Conservation (phyloP, 1,140 invertebrate species). For the Sipha flava region DNA sequence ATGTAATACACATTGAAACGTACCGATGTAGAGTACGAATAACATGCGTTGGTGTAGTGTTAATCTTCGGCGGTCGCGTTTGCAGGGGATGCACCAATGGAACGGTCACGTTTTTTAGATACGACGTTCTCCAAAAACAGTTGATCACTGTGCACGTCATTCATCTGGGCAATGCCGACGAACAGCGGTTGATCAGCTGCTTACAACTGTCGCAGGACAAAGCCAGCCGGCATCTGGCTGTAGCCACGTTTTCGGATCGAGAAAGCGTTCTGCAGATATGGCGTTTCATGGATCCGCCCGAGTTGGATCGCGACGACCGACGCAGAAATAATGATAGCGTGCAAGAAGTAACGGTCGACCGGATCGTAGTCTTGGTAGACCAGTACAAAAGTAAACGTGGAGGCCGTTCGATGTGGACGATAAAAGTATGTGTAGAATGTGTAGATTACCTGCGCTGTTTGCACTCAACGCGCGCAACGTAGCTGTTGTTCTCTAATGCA, state of each 20-base stretch:
- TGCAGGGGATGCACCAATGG: not conserved
- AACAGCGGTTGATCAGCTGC: not conserved
- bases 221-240: not conserved
- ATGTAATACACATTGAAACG: too few relatives aligned
- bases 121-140: not conserved
- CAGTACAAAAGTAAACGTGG: not conserved
- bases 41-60: too few relatives aligned
- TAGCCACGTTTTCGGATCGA: not conserved
- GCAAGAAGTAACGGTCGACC: not conserved
- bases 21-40: too few relatives aligned
- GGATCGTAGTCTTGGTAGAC: not conserved
- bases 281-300: not conserved
- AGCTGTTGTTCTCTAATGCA: too few relatives aligned
- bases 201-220: not conserved
- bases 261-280: not conserved
- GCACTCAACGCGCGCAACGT: too few relatives aligned
- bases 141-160: not conserved
- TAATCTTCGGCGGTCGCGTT: not conserved
- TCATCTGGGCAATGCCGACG: not conserved
- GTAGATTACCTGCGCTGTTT: too few relatives aligned
- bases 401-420: too few relatives aligned
- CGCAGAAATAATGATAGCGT: not conserved
- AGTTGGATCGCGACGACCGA: too few relatives aligned
- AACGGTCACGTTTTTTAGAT: not conserved
- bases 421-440: not conserved